Evolutionary conservation across 2,113 vertebrate genomes (phyloP), one percentile per base, ranked within the genome.

Genomic region (Apteryx mantelli): DNA sequence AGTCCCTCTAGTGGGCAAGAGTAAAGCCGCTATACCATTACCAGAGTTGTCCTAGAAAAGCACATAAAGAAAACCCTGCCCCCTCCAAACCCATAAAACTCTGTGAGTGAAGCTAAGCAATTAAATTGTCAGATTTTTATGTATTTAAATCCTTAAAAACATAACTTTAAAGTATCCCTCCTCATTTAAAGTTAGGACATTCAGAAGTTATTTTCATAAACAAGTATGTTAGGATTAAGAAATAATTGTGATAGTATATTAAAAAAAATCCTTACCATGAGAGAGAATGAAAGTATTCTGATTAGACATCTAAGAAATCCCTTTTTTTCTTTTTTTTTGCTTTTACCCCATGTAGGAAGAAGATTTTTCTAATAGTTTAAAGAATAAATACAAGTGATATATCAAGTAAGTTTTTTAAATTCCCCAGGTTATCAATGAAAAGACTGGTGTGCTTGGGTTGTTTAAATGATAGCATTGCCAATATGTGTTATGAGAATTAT

Each of bases 1-100:
- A 7, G 38, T 87, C 89, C 88, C 73, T 96, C 95, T 91, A 83
- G 94, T 94, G 94, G 85, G 40, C 20, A 82, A 94, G 15, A 0
- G 7, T n/a, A 83, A 71, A 85, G n/a, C 38, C 89, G 42, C 42
- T 64, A 13, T 56, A 44, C 9, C 11, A 5, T 2, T 20, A 19
- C 50, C 60, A 32, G 52, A 32, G 56, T 63, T 71, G 10, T 80
- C 13, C 7, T 7, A 25, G 53, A 21, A 53, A 88, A 91, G 77
- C 32, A 24, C 6, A 53, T 5, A 80, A 74, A 63, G 6, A 32
- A 20, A 5, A 2, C 1, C 10, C 32, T 34, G 30, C 2, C 3
- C 7, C 7, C 11, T 21, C 17, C 5, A 36, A 79, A 61, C 1
- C 0, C n/a, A 70, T 14, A 26, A 50, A 65, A 65, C 13, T 8